Evolutionary conservation across 2,888 invertebrate species (phyloP).

Genomic region (Encarsia formosa): DNA sequence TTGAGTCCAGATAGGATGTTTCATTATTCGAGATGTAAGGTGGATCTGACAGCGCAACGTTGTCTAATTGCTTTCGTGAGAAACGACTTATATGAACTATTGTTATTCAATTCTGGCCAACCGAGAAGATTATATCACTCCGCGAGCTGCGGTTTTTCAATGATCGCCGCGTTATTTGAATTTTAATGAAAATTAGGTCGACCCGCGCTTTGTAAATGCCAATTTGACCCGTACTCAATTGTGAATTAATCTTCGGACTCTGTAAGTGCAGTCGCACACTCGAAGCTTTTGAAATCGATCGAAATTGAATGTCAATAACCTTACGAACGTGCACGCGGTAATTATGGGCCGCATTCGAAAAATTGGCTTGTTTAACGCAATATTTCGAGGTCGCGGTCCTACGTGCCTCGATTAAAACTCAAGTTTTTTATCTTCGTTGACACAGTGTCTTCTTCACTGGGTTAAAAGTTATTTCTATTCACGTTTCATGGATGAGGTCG

Average conservation of each 20-base stretch:
- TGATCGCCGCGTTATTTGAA: constrained; percentile 12
- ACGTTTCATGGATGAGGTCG: no score
- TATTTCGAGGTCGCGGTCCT: no score
- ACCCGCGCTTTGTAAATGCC: background rate
- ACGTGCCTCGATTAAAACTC: no score
- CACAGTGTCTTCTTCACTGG: no score
- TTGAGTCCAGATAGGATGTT: constrained; percentile 5
- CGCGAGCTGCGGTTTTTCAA: constrained; percentile 14
- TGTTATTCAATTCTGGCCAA: constrained; percentile 10
- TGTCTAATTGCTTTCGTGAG: constrained; percentile 23
- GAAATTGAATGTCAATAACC: background rate
- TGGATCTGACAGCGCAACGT: no score
- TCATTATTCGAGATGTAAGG: constrained; percentile 10
- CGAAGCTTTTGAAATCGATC: no score
- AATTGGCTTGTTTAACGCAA: no score
- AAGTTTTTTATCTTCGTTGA: no score
- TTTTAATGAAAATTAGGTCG: constrained; percentile 13
- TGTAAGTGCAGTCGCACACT: no score
- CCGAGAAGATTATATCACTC: constrained; percentile 2
- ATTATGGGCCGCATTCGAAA: background rate
- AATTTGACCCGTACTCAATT: no score
- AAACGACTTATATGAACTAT: constrained; percentile 12
- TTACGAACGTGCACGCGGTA: background rate
- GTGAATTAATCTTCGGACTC: no score
- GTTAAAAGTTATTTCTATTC: no score